These are phyloP conservation scores for Zootoca vivipara DNA, from an alignment of 2,113 vertebrate species.

Conservation along the genomic window DNA sequence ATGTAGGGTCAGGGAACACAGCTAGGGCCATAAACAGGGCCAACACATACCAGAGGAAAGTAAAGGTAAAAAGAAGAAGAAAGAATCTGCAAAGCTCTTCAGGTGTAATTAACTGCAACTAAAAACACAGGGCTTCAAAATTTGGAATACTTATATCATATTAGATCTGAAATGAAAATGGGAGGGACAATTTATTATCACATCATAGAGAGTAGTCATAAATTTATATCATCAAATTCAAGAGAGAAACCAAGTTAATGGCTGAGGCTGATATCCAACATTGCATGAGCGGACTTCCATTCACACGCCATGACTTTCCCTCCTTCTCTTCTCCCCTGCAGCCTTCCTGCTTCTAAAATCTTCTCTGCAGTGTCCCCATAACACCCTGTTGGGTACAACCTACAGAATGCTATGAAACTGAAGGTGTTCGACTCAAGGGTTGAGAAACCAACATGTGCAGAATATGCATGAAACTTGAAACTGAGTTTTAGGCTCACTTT, in stretches of 20 bases:
- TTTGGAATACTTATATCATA: neutral
- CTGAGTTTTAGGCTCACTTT: neutral
- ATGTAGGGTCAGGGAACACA: no score
- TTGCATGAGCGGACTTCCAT: no score
- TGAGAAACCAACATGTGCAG: neutral
- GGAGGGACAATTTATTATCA: neutral
- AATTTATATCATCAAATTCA: neutral
- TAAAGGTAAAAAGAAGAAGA: neutral
- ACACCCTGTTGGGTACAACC: no score
- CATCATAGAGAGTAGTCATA: neutral
- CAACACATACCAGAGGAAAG: neutral
- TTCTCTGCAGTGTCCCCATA: no score
- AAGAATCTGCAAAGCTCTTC: neutral
- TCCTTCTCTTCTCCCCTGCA: no score
- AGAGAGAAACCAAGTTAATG: neutral
- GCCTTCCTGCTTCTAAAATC: no score
- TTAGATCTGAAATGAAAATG: neutral
- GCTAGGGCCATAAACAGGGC: neutral
- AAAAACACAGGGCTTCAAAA: neutral
- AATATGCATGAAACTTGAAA: neutral
- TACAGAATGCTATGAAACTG: neutral
- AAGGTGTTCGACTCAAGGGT: neutral
- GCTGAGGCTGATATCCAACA: neutral
- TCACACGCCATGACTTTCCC: no score
- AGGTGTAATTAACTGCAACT: neutral